Percentiles rank a stretch among this genome's conserved stretches.
phyloP scores from a whole-genome alignment of 2,113 vertebrate species.

The Syngnathus scovelli region DNA sequence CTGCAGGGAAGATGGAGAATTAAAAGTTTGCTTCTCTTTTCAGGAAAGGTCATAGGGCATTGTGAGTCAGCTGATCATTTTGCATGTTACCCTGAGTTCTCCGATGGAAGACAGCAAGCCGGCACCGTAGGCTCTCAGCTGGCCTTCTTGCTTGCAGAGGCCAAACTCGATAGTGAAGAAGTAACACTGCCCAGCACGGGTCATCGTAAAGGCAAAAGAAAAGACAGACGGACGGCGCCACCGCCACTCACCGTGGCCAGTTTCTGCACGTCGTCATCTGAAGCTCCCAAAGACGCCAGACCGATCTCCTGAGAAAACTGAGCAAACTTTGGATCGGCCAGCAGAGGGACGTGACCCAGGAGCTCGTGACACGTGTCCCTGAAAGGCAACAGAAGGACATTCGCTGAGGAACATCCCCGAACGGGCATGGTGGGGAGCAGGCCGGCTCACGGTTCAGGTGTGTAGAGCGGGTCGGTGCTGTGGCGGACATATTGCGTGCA shows the following conservation, averaged over 20 bases:
- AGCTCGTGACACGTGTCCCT: constrained; percentile 97
- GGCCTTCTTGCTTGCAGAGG: constrained; percentile 95
- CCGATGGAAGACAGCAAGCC: constrained; percentile 95
- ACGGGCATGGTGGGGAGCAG: not conserved
- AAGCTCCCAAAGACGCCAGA: constrained; percentile 89
- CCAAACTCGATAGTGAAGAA: constrained; percentile 99
- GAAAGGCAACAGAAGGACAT: constrained; percentile 4
- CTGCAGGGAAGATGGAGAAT: constrained; percentile 65
- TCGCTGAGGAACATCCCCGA: not conserved
- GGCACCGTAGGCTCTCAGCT: constrained; percentile 93
- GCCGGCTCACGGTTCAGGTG: constrained; percentile 91
- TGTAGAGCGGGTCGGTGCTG: constrained; percentile 96
- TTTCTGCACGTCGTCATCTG: constrained; percentile 94
- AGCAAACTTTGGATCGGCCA: constrained; percentile 94
- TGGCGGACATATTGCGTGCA: constrained; percentile 96
- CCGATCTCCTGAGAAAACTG: constrained; percentile 98
- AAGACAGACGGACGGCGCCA: not conserved
- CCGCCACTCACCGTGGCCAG: constrained; percentile 85
- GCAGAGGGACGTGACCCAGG: constrained; percentile 90
- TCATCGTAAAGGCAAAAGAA: not conserved
- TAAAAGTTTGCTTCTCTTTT: too few relatives aligned
- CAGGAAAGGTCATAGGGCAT: not conserved
- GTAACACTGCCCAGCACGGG: constrained; percentile 78
- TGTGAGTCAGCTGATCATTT: not conserved
- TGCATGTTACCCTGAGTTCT: constrained; percentile 79